These are phyloP conservation scores for Anser brachyrhynchus DNA, from an alignment of 2,113 vertebrate genomes.

Conservation along the genomic window DNA sequence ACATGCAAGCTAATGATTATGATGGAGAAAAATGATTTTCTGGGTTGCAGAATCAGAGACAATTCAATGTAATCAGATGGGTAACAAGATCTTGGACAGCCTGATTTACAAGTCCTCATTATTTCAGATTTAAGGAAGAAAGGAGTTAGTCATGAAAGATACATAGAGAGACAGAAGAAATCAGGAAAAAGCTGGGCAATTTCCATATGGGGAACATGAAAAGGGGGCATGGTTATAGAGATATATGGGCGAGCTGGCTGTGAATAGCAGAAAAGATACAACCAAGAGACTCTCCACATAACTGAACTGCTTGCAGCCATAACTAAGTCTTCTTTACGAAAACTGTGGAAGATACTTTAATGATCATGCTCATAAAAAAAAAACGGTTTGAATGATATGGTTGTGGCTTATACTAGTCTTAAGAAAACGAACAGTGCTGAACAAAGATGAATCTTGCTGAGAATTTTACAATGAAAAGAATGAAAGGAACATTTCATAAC, in stretches of 20 bases:
- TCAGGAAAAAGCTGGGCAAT: too few relatives aligned
- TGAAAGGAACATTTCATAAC: not conserved
- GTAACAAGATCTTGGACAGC: not conserved
- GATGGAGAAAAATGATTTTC: too few relatives aligned
- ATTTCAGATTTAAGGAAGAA: not conserved
- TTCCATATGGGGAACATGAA: too few relatives aligned
- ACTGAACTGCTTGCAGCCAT: too few relatives aligned
- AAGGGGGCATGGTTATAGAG: too few relatives aligned
- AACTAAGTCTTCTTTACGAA: too few relatives aligned
- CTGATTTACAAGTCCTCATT: not conserved
- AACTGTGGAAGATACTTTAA: too few relatives aligned
- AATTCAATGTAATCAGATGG: not conserved
- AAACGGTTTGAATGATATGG: not conserved
- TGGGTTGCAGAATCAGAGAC: not conserved
- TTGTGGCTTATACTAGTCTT: not conserved
- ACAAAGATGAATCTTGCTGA: not conserved
- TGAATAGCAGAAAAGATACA: too few relatives aligned
- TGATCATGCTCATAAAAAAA: not conserved
- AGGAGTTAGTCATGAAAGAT: not conserved
- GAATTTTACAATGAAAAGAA: not conserved
- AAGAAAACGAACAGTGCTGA: not conserved
- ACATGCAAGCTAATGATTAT: not conserved
- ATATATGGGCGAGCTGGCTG: too few relatives aligned
- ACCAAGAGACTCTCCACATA: too few relatives aligned
- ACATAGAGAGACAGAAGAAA: not conserved